These are phyloP conservation scores for Perithous albicinctus DNA, from an alignment of 2,888 invertebrate genomes.

Conservation along the genomic window DNA sequence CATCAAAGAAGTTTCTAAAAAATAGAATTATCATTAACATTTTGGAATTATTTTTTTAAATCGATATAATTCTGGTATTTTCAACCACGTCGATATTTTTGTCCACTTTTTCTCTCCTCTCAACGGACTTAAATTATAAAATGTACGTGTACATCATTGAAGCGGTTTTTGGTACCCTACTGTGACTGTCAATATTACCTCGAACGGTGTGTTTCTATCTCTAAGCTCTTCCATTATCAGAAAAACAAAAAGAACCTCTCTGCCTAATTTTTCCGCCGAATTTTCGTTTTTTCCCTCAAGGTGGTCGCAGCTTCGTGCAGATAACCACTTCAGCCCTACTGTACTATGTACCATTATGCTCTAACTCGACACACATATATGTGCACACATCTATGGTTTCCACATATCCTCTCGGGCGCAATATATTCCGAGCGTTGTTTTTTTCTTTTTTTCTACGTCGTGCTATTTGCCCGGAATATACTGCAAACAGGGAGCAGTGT, in stretches of 20 bases:
- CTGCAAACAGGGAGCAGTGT: slow-evolving; percentile 44
- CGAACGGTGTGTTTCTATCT: not conserved
- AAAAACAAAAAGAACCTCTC: not conserved
- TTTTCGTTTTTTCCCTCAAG: slow-evolving; percentile 12
- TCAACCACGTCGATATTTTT: too few species aligned
- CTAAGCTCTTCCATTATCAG: not conserved
- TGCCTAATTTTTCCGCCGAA: slow-evolving; percentile 1
- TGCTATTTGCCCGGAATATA: slow-evolving; percentile 47
- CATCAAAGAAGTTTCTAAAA: too few species aligned
- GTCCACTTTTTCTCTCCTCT: too few species aligned
- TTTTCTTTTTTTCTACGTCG: slow-evolving; percentile 31
- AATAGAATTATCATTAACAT: too few species aligned
- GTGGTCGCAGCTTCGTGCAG: slow-evolving; percentile 30
- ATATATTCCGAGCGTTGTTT: slow-evolving; percentile 41
- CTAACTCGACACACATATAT: slow-evolving; percentile 6
- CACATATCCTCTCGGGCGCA: slow-evolving; percentile 41
- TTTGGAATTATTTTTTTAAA: too few species aligned
- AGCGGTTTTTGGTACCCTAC: not conserved
- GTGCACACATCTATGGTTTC: slow-evolving; percentile 13
- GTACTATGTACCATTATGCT: slow-evolving; percentile 40
- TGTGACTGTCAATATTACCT: not conserved
- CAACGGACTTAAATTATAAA: too few species aligned
- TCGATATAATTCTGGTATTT: too few species aligned
- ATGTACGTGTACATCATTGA: too few species aligned
- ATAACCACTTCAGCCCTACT: slow-evolving; percentile 17